phyloP scores from a whole-genome alignment of 2,113 vertebrate species.

The Crypturellus undulatus region DNA sequence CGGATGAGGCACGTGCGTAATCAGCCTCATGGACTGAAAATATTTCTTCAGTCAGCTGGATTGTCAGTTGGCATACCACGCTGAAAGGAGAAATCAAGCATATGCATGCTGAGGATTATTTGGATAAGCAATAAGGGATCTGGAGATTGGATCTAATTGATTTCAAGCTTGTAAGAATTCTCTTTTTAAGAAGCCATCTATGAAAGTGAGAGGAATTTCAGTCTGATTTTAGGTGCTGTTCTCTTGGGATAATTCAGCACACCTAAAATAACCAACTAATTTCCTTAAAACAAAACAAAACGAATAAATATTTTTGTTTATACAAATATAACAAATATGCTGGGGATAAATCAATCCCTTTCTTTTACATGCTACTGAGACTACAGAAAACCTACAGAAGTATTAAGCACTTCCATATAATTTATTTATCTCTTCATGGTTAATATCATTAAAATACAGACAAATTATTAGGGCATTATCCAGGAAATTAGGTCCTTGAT shows the following conservation, averaged over 20 bases:
- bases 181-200: neutral
- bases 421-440: neutral
- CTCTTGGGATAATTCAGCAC: neutral
- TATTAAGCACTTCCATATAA: neutral
- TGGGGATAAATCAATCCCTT: rapidly evolving
- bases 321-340: no score
- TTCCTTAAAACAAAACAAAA: neutral
- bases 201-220: neutral
- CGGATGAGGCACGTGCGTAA: no score
- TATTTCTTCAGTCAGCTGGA: neutral
- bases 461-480: neutral
- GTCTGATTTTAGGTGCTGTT: neutral
- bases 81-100: neutral
- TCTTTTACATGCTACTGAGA: neutral
- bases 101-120: rapidly evolving
- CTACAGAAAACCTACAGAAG: neutral
- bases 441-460: neutral
- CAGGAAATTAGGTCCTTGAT: neutral
- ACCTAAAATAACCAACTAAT: neutral
- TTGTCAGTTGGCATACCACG: neutral
- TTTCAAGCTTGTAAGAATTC: neutral
- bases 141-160: neutral
- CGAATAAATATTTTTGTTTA: neutral
- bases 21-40: neutral
- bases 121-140: neutral